These are phyloP conservation scores for Polia nebulosa DNA, from an alignment of 2,888 invertebrate genomes.

Conservation along the genomic window DNA sequence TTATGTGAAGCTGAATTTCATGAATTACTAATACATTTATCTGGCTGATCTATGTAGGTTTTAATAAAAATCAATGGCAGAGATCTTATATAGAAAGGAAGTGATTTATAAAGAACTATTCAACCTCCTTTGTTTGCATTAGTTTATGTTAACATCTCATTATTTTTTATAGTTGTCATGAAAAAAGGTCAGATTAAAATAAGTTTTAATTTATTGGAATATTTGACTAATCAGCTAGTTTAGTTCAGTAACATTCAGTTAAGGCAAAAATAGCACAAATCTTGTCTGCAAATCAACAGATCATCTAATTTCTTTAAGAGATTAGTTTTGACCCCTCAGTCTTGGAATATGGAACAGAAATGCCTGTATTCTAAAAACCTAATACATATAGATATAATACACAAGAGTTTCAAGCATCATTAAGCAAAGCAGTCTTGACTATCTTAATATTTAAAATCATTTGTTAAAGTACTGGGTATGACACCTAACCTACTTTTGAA, in stretches of 20 bases:
- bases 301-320: too few relatives aligned
- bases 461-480: neutral
- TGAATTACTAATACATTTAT: conserved; percentile 23
- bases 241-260: too few relatives aligned
- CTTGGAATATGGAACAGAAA: neutral
- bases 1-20: conserved; percentile 31
- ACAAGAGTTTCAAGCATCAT: neutral
- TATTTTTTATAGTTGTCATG: neutral
- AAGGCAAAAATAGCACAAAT: neutral
- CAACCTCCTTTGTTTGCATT: neutral
- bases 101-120: conserved; percentile 12
- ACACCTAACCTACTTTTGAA: neutral
- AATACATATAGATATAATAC: neutral
- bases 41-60: conserved; percentile 23
- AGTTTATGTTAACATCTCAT: neutral
- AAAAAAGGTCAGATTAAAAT: neutral
- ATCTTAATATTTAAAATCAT: neutral
- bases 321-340: neutral
- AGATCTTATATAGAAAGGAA: conserved; percentile 19
- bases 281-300: neutral
- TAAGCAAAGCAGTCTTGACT: too few relatives aligned
- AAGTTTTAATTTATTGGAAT: neutral
- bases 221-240: neutral
- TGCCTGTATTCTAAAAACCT: neutral
- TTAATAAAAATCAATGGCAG: conserved; percentile 35